Evolutionary conservation across 2,113 vertebrate genomes (phyloP), one percentile per base, ranked within the genome.

Genomic region (Phylloscopus whistleri): DNA sequence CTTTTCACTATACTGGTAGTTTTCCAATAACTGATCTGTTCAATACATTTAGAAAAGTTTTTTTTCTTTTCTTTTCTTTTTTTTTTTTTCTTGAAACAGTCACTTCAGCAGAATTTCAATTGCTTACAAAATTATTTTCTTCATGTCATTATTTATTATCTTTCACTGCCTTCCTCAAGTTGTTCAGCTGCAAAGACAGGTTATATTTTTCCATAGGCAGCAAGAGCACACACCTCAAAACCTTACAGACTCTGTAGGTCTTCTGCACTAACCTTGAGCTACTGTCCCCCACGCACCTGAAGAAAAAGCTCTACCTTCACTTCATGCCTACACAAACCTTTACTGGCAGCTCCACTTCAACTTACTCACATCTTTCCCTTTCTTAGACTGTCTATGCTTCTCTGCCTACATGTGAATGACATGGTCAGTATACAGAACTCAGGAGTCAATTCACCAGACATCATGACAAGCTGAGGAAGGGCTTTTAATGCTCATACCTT

Each of bases 1-100:
- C 80, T 74, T 91, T 87, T 82, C 79, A 91, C 43, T 74, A 58
- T 46, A 94, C 52, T 53, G 14, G 21, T 84, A 68, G 33, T 84
- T 83, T 91, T 96, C 91, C 81, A 96, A 13, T 55, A 14, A 14
- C 53, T 82, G 56, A 87, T 89, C 91, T 94, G 87, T 60, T 91
- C 68, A 91, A 87, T 94, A 68, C 46, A 96, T 90, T 94, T 95
- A 33, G 37, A 95, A 93, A 87, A 79, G 3, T 19, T 8, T 19
- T 5, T 53, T 31, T 82, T 83, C 10, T 55, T 62, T 6, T 58
- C 3, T 2, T 37, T 62, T 5, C 1, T 35, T 55, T 56, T 33
- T 28, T 13, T 31, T 11, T 70, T 51, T 27, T 59, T 23, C 19
- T 82, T 66, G 39, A 49, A 93, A 75, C 10, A 7, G 14, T 49